Evolutionary conservation across 2,888 invertebrate genomes (phyloP).

Genomic region (Acholoe squamosa): DNA sequence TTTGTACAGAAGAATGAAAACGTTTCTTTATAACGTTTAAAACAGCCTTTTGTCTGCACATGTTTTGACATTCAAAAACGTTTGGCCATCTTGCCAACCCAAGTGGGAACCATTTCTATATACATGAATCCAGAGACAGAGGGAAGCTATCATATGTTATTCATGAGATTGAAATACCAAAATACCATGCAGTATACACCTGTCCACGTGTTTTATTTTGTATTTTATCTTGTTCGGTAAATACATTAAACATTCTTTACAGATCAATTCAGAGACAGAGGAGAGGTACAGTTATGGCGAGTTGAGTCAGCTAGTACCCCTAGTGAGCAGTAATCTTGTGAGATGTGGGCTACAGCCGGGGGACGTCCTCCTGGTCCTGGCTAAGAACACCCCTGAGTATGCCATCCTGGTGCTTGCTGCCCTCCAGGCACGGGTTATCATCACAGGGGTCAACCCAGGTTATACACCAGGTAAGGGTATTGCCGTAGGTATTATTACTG

Average conservation of each 20-base stretch:
- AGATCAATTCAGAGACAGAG: constrained; percentile 40
- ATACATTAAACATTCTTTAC: not conserved
- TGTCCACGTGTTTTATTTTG: no score
- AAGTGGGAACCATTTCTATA: no score
- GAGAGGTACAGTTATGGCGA: not conserved
- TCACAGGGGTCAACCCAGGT: not conserved
- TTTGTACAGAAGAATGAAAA: no score
- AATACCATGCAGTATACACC: no score
- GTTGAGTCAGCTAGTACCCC: not conserved
- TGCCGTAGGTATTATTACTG: no score
- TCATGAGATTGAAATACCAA: no score
- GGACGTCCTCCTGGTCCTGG: not conserved
- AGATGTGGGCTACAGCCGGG: not conserved
- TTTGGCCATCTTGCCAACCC: no score
- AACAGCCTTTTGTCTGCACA: no score
- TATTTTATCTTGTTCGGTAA: no score
- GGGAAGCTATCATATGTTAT: not conserved
- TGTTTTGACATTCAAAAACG: no score
- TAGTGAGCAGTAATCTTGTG: not conserved
- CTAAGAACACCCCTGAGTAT: constrained; percentile 11
- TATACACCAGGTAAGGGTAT: constrained; percentile 40
- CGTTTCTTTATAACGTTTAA: no score
- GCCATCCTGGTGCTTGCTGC: not conserved
- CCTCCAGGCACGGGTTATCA: not conserved
- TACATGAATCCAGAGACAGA: not conserved